Conservation (phyloP, 2,113 vertebrate species). For the Pholis gunnellus region DNA sequence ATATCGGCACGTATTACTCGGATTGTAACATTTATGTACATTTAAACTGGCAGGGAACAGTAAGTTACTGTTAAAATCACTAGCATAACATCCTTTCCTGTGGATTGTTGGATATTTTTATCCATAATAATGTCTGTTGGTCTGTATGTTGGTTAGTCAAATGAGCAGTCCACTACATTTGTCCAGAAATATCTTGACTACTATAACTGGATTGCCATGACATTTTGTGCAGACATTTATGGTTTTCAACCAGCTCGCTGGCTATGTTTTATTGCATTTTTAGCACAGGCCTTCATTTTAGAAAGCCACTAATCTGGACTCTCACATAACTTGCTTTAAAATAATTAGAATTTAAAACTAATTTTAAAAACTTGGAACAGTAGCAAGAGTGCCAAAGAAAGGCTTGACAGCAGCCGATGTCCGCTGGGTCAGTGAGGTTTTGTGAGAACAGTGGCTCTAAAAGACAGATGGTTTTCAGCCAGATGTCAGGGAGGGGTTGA, state of each 20-base stretch:
- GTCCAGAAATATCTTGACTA: not conserved
- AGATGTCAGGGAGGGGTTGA: slow-evolving; percentile 57
- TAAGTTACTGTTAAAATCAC: not conserved
- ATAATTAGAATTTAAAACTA: not conserved
- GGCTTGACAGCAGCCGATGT: slow-evolving; percentile 3
- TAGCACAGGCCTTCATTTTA: not conserved
- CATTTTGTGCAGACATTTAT: not conserved
- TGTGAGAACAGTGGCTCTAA: slow-evolving; percentile 26
- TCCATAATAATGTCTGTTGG: not conserved
- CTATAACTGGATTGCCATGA: not conserved
- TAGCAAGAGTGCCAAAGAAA: not conserved
- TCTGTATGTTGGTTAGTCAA: too few relatives aligned
- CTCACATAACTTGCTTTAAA: not conserved
- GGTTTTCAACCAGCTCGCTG: not conserved
- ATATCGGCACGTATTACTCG: slow-evolving; percentile 2
- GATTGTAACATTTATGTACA: not conserved
- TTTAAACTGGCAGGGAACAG: not conserved
- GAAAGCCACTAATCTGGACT: not conserved
- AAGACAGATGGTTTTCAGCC: slow-evolving; percentile 63
- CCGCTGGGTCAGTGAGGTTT: slow-evolving; percentile 37
- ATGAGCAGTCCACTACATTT: not conserved
- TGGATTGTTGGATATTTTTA: not conserved
- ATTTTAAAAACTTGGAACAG: not conserved
- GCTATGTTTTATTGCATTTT: not conserved
- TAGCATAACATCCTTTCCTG: not conserved